phyloP scores from a whole-genome alignment of 1,140 invertebrate genomes.

The Musca domestica region DNA sequence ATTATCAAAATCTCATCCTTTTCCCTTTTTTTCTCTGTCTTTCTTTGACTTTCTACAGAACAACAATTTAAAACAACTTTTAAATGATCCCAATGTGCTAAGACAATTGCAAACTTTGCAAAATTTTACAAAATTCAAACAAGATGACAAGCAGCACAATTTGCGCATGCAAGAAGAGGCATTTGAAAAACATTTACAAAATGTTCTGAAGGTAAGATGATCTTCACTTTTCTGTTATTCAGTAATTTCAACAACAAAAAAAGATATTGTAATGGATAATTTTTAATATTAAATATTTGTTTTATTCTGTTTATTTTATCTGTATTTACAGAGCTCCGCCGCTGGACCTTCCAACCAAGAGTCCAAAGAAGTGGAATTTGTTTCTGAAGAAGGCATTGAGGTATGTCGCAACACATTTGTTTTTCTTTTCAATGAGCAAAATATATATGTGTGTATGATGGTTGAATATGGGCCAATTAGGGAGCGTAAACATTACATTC shows the following conservation, averaged over 20 bases:
- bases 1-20: neutral
- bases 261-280: too few species aligned
- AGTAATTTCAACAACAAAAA: too few species aligned
- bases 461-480: too few species aligned
- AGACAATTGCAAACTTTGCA: constrained; percentile 60
- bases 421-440: neutral
- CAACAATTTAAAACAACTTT: constrained; percentile 53
- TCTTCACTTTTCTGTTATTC: too few species aligned
- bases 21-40: constrained; percentile 12
- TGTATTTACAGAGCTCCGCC: constrained; percentile 31
- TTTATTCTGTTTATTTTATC: constrained; percentile 21
- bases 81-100: constrained; percentile 67
- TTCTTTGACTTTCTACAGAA: constrained; percentile 40
- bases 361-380: constrained; percentile 56
- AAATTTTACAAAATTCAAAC: constrained; percentile 63
- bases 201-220: constrained; percentile 42
- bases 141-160: constrained; percentile 67
- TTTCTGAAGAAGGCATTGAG: constrained; percentile 56
- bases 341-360: constrained; percentile 34
- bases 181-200: constrained; percentile 74
- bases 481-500: too few species aligned
- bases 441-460: neutral
- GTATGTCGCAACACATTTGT: constrained; percentile 32
- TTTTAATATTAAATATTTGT: neutral
- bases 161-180: constrained; percentile 76